Evolutionary conservation across 2,888 invertebrate genomes (phyloP).

Genomic region (Plutella xylostella): DNA sequence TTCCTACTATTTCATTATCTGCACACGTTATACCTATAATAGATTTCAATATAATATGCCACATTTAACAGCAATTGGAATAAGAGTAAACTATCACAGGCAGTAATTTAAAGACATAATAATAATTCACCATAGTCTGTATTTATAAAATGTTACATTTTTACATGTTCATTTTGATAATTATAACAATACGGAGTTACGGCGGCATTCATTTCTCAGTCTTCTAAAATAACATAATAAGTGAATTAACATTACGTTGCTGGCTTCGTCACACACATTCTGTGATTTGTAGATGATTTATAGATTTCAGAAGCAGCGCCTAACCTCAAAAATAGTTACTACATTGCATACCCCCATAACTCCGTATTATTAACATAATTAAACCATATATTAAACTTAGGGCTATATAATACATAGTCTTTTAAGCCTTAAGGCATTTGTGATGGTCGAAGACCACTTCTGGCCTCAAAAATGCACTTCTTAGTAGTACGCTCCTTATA

Average conservation of each 20-base stretch:
- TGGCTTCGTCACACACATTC: too few species aligned
- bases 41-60: too few species aligned
- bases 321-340: neutral
- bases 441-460: neutral
- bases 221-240: conserved; percentile 22
- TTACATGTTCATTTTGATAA: conserved; percentile 43
- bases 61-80: too few species aligned
- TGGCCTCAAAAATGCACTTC: neutral
- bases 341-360: conserved; percentile 23
- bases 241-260: neutral
- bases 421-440: conserved; percentile 8
- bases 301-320: too few species aligned
- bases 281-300: too few species aligned
- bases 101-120: conserved; percentile 12
- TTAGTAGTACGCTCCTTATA: neutral
- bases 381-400: conserved; percentile 25
- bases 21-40: too few species aligned
- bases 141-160: conserved; percentile 57
- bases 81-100: conserved; percentile 19
- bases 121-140: conserved; percentile 49
- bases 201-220: conserved; percentile 35
- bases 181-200: conserved; percentile 51
- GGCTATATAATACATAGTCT: conserved; percentile 32
- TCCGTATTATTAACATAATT: conserved; percentile 55
- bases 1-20: too few species aligned